Percentiles rank a stretch among this genome's conserved stretches.
Evolutionary conservation across 2,888 invertebrate species (phyloP).

Genomic region (Teleogryllus oceanicus): DNA sequence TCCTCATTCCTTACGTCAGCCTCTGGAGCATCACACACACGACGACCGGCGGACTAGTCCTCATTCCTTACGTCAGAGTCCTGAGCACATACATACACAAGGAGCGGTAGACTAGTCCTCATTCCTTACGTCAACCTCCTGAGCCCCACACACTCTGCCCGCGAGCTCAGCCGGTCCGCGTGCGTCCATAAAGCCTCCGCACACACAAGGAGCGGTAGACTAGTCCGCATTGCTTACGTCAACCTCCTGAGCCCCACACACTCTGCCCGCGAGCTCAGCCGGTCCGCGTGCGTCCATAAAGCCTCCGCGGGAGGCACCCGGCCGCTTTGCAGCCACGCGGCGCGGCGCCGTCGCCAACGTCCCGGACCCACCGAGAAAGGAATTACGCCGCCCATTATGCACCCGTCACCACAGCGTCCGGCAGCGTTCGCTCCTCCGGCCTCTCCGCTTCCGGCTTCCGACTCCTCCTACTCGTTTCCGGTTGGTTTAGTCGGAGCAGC

Average conservation of each 20-base stretch:
- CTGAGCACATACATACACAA: background rate
- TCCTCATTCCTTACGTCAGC: background rate
- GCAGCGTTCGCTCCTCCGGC: no score
- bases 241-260: background rate
- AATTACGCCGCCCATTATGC: no score
- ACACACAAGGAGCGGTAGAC: background rate
- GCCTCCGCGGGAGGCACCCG: background rate
- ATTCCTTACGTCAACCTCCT: background rate
- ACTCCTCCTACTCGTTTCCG: no score
- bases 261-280: background rate
- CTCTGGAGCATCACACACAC: background rate
- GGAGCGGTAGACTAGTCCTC: background rate
- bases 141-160: background rate
- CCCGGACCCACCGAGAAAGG: no score
- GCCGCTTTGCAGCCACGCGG: background rate
- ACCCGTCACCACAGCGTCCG: no score
- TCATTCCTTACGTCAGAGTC: no score
- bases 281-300: background rate
- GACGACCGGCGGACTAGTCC: no score
- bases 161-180: background rate
- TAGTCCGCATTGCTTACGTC: background rate
- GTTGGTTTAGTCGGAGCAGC: no score
- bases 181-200: background rate
- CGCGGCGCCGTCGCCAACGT: no score
- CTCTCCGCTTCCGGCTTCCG: no score